Evolutionary conservation across 2,113 vertebrate genomes (phyloP), one percentile per base, ranked within the genome.

Genomic region (Myodes glareolus): DNA sequence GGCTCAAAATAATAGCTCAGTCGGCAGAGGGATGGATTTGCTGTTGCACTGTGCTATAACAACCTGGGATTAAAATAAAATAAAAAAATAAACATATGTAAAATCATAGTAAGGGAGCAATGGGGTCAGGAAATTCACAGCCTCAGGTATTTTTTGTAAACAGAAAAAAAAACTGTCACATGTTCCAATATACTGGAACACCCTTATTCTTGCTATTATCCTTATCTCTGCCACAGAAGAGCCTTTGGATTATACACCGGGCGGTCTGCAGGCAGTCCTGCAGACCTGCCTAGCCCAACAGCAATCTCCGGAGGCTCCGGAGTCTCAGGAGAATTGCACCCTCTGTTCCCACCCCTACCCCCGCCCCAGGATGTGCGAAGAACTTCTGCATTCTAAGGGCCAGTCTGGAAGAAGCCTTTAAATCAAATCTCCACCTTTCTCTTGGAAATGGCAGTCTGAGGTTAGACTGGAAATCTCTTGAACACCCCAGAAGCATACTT

Each of bases 11-110:
- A 8, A 70, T 96, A 94, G 96, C 50, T 94, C 86, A 63, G 73
- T 96, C 68, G 76, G 94, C 94, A 96, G 78, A 76, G 58, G 96
- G 86, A 0, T n/a, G 92, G 65, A 50, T 92, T 73, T n/a, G 47
- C 63, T n/a, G 23, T 36, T 55, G 94, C 91, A 94, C 92, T 92
- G 82, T 25, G 13, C 0, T 0, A 27, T 14, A 7, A 21, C 2
- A 36, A 70, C 94, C 55, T 95, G 21, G 78, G 45, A 70, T 77
- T 78, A 80, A 9, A 76, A 95, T 94, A 97, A 98, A 88, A 91
- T 33, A 21, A 39, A 76, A 76, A 65, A 77, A 65, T 27, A 87
- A 85, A 45, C 91, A 73, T 45, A 7, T 4, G 93, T 90, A 94
- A 76, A 94, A 86, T 94, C 93, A 72, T 16, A 94, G 92, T 73